Evolutionary conservation across 2,113 vertebrate species (phyloP).

Genomic region (Myanophis thanlyinensis): DNA sequence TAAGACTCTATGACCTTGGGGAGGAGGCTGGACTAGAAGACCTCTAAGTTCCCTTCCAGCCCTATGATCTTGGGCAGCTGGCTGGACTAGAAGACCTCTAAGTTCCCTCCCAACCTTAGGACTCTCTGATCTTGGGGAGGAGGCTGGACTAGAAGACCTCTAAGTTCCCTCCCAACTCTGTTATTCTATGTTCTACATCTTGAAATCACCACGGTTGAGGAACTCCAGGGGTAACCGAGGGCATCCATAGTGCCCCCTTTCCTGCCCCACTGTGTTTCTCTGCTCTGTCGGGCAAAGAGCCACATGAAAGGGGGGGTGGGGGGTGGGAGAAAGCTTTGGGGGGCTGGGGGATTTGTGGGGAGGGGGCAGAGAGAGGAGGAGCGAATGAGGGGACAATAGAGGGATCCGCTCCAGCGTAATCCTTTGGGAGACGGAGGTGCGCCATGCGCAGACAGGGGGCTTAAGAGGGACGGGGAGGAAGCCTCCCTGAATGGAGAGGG

Average conservation of each 20-base stretch:
- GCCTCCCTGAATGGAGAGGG: not conserved
- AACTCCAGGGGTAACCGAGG: no score
- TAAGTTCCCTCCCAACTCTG: no score
- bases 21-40: no score
- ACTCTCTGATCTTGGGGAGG: no score
- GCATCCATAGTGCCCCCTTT: not conserved
- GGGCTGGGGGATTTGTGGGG: not conserved
- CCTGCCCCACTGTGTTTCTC: not conserved
- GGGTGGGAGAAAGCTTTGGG: not conserved
- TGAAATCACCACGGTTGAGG: no score
- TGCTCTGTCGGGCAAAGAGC: not conserved
- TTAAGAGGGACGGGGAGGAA: not conserved
- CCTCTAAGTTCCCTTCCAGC: no score
- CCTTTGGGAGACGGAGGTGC: not conserved
- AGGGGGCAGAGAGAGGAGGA: not conserved
- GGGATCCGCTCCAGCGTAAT: not conserved
- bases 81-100: no score
- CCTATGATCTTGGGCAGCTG: no score
- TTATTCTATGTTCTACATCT: no score
- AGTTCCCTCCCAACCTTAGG: no score
- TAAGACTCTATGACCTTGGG: no score
- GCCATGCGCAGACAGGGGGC: not conserved
- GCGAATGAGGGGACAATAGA: fast-evolving
- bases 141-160: no score
- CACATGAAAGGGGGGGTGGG: constrained; percentile 13